Evolutionary conservation across 2,113 vertebrate species (phyloP).

Genomic region (Zootoca vivipara): DNA sequence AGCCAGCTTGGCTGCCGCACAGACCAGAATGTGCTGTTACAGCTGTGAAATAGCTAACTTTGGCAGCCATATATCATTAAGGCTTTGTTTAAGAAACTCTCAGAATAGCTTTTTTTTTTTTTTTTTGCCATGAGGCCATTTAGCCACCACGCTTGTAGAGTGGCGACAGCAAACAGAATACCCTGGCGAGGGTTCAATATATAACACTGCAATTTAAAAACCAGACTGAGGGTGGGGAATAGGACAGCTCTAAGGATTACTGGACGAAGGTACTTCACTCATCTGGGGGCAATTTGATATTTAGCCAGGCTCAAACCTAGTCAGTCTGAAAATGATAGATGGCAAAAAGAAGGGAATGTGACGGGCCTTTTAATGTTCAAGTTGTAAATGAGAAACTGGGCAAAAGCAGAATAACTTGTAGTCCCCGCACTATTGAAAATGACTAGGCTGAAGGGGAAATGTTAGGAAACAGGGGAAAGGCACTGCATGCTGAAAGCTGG

Average conservation of each 20-base stretch:
- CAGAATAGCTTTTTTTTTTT: conserved; percentile 61
- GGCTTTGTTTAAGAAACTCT: conserved; percentile 65
- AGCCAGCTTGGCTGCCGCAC: conserved; percentile 62
- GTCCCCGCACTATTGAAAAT: conserved; percentile 30
- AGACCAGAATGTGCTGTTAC: conserved; percentile 68
- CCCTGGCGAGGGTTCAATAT: background rate
- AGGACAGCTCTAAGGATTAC: background rate
- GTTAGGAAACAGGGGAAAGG: conserved; percentile 63
- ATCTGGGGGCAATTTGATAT: background rate
- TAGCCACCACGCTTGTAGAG: background rate
- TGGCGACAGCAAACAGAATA: conserved; percentile 2
- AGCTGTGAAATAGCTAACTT: conserved; percentile 78
- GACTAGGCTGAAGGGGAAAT: conserved; percentile 60
- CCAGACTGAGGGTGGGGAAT: conserved; percentile 7
- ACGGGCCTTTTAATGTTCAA: conserved; percentile 43
- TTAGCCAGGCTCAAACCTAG: background rate
- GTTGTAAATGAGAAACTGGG: conserved; percentile 9
- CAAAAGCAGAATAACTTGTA: conserved; percentile 26
- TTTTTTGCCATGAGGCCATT: conserved; percentile 6
- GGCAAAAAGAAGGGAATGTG: conserved; percentile 5
- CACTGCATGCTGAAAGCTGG: conserved; percentile 46
- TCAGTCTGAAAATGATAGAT: conserved; percentile 30
- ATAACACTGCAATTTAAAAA: accelerated
- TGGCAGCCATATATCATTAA: conserved; percentile 71
- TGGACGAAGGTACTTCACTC: background rate